A percentile compares a stretch with the other conserved stretches of the same genome.
phyloP scores from a whole-genome alignment of 2,797 vertebrate genomes.

The Odontamblyopus lacepedii region DNA sequence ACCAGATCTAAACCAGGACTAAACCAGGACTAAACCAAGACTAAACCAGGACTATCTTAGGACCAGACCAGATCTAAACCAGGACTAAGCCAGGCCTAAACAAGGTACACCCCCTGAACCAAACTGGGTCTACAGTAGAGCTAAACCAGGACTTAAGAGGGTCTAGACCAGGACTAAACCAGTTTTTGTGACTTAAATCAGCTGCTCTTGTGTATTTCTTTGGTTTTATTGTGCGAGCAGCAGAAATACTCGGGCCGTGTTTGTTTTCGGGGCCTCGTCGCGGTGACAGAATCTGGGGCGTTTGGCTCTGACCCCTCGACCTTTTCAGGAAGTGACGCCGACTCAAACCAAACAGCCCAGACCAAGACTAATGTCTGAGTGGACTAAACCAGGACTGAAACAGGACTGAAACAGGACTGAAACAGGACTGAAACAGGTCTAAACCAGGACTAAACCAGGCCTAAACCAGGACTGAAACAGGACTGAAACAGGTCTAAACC shows the following conservation, averaged over 20 bases:
- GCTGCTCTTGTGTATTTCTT: too few species aligned
- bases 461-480: too few species aligned
- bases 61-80: neutral
- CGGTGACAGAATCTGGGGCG: neutral
- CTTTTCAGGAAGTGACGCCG: constrained; percentile 9
- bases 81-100: neutral
- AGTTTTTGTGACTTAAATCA: too few species aligned
- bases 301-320: constrained; percentile 4
- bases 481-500: too few species aligned
- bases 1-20: neutral
- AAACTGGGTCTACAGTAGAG: too few species aligned
- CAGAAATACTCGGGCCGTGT: neutral
- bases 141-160: neutral
- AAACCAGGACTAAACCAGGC: too few species aligned
- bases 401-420: too few species aligned
- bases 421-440: too few species aligned
- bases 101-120: too few species aligned
- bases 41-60: neutral
- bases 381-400: neutral
- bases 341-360: neutral
- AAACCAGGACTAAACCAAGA: neutral
- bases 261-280: neutral
- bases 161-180: too few species aligned
- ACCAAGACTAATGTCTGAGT: too few species aligned
- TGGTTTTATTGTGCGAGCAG: neutral